Evolutionary conservation across 2,113 vertebrate genomes (phyloP), one percentile per base, ranked within the genome.

Genomic region (Petroica traversi): DNA sequence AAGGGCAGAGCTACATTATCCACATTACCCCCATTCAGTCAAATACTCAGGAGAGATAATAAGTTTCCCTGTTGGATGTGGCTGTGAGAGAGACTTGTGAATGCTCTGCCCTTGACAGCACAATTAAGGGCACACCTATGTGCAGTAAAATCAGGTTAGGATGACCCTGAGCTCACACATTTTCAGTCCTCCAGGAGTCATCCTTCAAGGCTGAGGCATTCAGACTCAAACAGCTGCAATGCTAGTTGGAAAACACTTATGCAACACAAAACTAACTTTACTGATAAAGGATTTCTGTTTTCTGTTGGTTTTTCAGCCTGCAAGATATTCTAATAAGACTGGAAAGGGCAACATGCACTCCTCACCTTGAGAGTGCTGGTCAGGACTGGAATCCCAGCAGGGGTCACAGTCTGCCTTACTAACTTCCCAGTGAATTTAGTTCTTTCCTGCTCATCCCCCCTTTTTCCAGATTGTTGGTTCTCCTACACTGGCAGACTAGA

Each of bases 381-480:
- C 18, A 74, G 38, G 55, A 73, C 54, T 58, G 18, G 19, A 92
- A 82, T 57, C 46, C 54, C 51, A 94, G 63, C 4, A 76, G 33
- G 8, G 16, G 5, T 20, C 73, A 71, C 10, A 71, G 11, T 34
- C 34, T 63, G 29, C 10, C 20, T 85, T 74, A 43, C 28, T 14
- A 38, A 75, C 9, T 46, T 36, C 14, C 15, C 0, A 0, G n/a
- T 17, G 61, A 59, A n/a, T n/a, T n/a, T n/a, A n/a, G n/a, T n/a
- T 19, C 33, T 2, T 46, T 3, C 5, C n/a, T 73, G 25, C 11
- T 86, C 23, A 57, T 45, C 5, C 14, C 25, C 4, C 1, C 22
- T 26, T 58, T 85, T 73, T 31, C 54, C n/a, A 86, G 6, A 36
- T 1, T 46, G 33, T 46, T 67, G 9, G 23, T 34, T 85, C 28